Evolutionary conservation across 2,888 invertebrate genomes (phyloP).

Genomic region (Syrphus vitripennis): DNA sequence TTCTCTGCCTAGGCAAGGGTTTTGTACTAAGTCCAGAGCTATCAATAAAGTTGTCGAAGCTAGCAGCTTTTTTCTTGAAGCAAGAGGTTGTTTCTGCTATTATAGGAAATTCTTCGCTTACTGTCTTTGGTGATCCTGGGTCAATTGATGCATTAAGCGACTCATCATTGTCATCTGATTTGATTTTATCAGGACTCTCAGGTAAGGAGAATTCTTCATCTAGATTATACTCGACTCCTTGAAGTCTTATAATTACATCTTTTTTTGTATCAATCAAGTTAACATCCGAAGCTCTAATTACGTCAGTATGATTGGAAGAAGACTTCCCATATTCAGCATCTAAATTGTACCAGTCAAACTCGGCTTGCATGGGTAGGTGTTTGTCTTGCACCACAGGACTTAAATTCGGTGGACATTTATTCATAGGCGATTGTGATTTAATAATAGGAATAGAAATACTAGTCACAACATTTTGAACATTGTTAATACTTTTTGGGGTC

Average conservation of each 20-base stretch:
- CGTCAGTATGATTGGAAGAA: conserved; percentile 73
- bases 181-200: conserved; percentile 73
- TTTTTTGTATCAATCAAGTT: conserved; percentile 65
- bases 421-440: conserved; percentile 60
- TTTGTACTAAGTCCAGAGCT: conserved; percentile 78
- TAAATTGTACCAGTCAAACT: conserved; percentile 81
- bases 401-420: conserved; percentile 23
- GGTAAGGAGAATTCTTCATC: conserved; percentile 78
- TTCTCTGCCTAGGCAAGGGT: conserved; percentile 79
- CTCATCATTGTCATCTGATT: conserved; percentile 67
- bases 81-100: conserved; percentile 58
- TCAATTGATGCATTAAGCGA: conserved; percentile 57
- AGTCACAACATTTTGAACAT: conserved; percentile 32
- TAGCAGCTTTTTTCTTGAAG: conserved; percentile 72
- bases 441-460: conserved; percentile 48
- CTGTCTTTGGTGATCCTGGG: conserved; percentile 47
- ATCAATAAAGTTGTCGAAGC: conserved; percentile 79
- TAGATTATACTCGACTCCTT: conserved; percentile 80
- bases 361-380: conserved; percentile 78
- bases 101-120: conserved; percentile 59
- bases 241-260: conserved; percentile 75
- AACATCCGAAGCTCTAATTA: conserved; percentile 73
- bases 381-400: conserved; percentile 59
- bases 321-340: conserved; percentile 79
- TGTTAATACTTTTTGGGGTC: conserved; percentile 65